Conservation (phyloP, 2,113 vertebrate species). For the Toxotes chatareus region DNA sequence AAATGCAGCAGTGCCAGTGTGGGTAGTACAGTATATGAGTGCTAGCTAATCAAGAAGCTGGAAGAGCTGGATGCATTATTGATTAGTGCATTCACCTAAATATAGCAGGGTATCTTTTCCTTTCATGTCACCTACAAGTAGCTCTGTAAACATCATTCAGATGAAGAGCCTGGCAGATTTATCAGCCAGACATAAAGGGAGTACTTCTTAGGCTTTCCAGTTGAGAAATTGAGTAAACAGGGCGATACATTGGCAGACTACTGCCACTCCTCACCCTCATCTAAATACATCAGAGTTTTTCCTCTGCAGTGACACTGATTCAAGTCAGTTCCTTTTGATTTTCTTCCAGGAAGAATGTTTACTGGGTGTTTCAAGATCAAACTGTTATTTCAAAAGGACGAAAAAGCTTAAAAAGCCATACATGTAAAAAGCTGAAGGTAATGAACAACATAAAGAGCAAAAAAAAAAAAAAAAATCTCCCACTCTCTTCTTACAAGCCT, state of each 20-base stretch:
- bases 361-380: background rate
- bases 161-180: background rate
- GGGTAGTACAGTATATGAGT: slow-evolving; percentile 5
- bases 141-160: slow-evolving; percentile 38
- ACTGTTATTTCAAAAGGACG: background rate
- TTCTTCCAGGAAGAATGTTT: background rate
- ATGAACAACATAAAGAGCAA: background rate
- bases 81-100: slow-evolving; percentile 70
- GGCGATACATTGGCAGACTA: background rate
- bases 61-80: slow-evolving; percentile 68
- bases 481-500: slow-evolving; percentile 21
- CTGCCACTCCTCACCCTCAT: background rate
- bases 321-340: background rate
- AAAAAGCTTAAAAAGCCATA: background rate
- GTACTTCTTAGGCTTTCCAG: slow-evolving; percentile 18
- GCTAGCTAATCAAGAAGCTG: slow-evolving; percentile 51
- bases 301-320: slow-evolving; percentile 4
- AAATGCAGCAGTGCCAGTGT: background rate
- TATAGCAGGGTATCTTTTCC: slow-evolving; percentile 60
- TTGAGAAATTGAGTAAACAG: background rate
- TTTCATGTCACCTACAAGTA: slow-evolving; percentile 41
- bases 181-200: slow-evolving; percentile 15
- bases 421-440: background rate
- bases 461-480: background rate
- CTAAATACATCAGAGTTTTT: slow-evolving; percentile 1